A percentile compares a stretch with the other conserved stretches of the same genome.
Conservation (phyloP, 2,797 vertebrate species). For the Labroides dimidiatus region DNA sequence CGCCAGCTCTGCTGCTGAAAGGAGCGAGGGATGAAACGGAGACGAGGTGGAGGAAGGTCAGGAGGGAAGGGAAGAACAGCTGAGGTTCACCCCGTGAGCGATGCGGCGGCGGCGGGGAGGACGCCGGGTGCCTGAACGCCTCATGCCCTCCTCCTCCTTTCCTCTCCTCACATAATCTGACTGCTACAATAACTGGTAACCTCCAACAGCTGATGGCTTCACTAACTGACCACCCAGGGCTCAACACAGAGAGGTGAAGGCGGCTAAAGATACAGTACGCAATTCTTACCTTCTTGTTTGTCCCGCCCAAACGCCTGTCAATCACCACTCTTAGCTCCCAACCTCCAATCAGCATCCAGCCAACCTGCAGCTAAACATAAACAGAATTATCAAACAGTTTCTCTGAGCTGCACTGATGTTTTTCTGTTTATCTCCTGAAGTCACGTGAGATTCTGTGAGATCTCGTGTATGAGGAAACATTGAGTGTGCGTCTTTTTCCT, state of each 20-base stretch:
- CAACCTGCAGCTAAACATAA: no score
- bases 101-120: conserved; percentile 23
- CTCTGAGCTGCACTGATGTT: no score
- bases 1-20: conserved; percentile 39
- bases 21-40: conserved; percentile 61
- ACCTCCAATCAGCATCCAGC: no score
- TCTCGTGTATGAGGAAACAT: no score
- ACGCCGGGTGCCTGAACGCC: conserved; percentile 25
- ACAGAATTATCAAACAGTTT: no score
- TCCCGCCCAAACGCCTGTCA: no score
- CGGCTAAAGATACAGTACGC: no score
- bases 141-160: background rate
- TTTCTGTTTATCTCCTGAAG: no score
- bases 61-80: conserved; percentile 56
- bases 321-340: no score
- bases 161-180: conserved; percentile 18
- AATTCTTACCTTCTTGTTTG: no score
- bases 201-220: conserved; percentile 64
- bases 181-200: conserved; percentile 62
- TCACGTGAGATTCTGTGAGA: no score
- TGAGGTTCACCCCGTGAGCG: conserved; percentile 62
- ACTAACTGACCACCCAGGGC: conserved; percentile 70
- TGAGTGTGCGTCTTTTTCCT: background rate
- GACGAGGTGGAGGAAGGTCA: conserved; percentile 56
- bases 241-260: background rate